Evolutionary conservation across 2,113 vertebrate genomes (phyloP), one percentile per base, ranked within the genome.

Genomic region (Periophthalmodon schlosseri): DNA sequence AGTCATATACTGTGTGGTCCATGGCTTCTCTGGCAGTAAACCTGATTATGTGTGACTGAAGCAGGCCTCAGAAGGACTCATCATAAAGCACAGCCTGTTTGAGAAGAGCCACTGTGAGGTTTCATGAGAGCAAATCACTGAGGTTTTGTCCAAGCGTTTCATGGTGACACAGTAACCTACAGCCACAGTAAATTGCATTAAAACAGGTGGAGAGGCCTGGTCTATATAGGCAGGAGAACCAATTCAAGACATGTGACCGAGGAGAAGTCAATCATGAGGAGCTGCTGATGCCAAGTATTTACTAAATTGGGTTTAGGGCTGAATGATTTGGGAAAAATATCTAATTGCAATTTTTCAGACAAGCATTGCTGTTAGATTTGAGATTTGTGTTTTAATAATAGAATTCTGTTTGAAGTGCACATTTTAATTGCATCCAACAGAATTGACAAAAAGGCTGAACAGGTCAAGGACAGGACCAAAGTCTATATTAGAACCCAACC

Each of bases 1-100:
- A 10, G n/a, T 73, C n/a, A 5, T 60, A 61, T 75, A 84, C 72
- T 1, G 0, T 23, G 60, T 50, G 34, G 73, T 84, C 21, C 11
- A 11, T 33, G 14, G 15, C 15, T 68, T 77, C 72, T 75, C 61
- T 75, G 70, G 84, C 73, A 70, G 44, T 78, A 85, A 76, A 86
- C 85, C 84, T 58, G 61, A 81, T 81, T 79, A 85, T 70, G 39
- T 73, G 75, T 74, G 65, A 73, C 84, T 75, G 87, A 86, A 73
- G 71, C 18, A 57, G 76, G 63, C 33, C 33, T 69, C 60, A 75
- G 12, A 57, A 78, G 60, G 68, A 76, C 56, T 39, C 65, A 70
- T 74, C 66, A 68, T 23, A 69, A 63, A 83, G 82, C 49, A 68
- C 58, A 80, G 68, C 77, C 77, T 81, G 66, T 72, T 4, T 79